Evolutionary conservation across 2,797 vertebrate genomes (phyloP).

Genomic region (Siniperca undulata): DNA sequence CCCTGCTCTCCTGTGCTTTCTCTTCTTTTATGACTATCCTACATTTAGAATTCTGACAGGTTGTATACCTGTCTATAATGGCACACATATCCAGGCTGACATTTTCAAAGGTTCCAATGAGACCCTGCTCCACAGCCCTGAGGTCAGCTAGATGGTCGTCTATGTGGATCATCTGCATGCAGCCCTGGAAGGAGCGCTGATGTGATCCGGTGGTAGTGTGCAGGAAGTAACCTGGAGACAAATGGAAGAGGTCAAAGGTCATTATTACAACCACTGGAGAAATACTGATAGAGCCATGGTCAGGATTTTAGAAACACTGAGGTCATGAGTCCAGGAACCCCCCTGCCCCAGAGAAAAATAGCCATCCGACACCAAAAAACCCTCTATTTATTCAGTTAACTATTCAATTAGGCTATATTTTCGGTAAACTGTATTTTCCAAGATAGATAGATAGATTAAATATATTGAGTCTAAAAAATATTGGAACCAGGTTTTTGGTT

Average conservation of each 20-base stretch:
- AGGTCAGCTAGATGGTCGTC: slow-evolving; percentile 94
- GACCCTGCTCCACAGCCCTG: slow-evolving; percentile 90
- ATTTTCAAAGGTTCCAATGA: slow-evolving; percentile 93
- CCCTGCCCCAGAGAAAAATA: background rate
- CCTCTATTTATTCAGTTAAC: too few relatives aligned
- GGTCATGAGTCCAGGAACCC: background rate
- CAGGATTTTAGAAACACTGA: too few relatives aligned
- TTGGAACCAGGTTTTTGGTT: background rate
- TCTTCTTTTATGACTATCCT: background rate
- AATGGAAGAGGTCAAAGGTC: background rate
- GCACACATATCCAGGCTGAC: slow-evolving; percentile 98
- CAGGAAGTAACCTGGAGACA: slow-evolving; percentile 87
- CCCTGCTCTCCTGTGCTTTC: background rate
- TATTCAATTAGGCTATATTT: too few relatives aligned
- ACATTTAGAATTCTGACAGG: background rate
- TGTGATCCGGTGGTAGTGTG: slow-evolving; percentile 76
- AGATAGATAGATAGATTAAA: too few relatives aligned
- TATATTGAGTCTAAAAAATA: background rate
- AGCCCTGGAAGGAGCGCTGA: slow-evolving; percentile 95
- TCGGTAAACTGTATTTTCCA: too few relatives aligned
- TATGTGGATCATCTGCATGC: slow-evolving; percentile 96
- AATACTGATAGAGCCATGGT: background rate
- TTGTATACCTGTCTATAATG: slow-evolving; percentile 93
- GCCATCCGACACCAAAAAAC: too few relatives aligned
- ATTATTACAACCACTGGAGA: background rate